Evolutionary conservation across 2,113 vertebrate genomes (phyloP).

Genomic region (Apus apus): DNA sequence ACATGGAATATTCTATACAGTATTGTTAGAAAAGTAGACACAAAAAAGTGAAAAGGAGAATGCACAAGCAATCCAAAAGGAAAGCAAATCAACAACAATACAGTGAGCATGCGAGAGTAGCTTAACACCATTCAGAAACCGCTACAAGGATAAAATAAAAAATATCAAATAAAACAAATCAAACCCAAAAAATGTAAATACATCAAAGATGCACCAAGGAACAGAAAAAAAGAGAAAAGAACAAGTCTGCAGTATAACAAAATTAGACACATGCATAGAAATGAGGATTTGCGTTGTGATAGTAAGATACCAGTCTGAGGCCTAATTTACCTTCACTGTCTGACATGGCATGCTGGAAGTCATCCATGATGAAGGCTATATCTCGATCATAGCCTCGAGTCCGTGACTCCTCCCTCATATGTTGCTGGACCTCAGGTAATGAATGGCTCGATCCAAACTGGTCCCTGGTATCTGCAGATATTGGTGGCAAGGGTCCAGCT

Average conservation of each 20-base stretch:
- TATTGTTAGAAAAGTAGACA: constrained; percentile 38
- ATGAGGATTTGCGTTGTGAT: constrained; percentile 81
- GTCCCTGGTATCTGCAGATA: constrained; percentile 96
- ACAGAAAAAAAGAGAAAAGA: constrained; percentile 46
- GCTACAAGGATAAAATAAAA: constrained; percentile 6
- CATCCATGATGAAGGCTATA: constrained; percentile 98
- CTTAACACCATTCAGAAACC: constrained; percentile 46
- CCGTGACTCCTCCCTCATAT: constrained; percentile 97
- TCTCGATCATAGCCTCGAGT: constrained; percentile 96
- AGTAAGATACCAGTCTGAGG: constrained; percentile 80
- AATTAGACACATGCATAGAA: constrained; percentile 87
- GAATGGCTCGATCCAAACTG: constrained; percentile 99
- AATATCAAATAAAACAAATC: constrained; percentile 3
- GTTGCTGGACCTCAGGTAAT: constrained; percentile 97
- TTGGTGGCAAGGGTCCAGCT: constrained; percentile 96
- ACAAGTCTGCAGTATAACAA: constrained; percentile 69
- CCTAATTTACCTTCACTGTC: constrained; percentile 99
- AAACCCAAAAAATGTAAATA: constrained; percentile 46
- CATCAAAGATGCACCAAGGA: constrained; percentile 70
- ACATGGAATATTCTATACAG: constrained; percentile 20
- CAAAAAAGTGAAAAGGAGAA: constrained; percentile 56
- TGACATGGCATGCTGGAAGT: constrained; percentile 99
- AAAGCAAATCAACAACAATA: constrained; percentile 58
- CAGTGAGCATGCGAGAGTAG: constrained; percentile 72
- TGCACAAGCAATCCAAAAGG: constrained; percentile 59